Percentiles rank a stretch among this genome's conserved stretches.
Conservation (phyloP, 2,888 invertebrate species). For the Toxonevra muliebris region DNA sequence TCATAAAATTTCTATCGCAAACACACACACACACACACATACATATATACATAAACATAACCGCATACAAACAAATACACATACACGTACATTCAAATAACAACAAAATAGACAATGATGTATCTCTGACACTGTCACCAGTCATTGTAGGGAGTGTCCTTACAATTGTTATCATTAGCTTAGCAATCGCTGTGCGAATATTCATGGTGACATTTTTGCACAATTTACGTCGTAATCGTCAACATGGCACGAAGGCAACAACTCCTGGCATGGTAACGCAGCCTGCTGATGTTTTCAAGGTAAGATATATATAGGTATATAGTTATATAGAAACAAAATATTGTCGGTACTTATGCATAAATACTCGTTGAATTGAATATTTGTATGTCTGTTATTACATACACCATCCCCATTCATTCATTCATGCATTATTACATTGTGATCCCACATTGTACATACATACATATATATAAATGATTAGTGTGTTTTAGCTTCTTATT, state of each 20-base stretch:
- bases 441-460: too few species aligned
- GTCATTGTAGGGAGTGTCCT: slow-evolving; percentile 64
- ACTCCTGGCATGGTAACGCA: slow-evolving; percentile 57
- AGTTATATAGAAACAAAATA: too few species aligned
- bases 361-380: too few species aligned
- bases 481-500: too few species aligned
- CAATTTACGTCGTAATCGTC: slow-evolving; percentile 63
- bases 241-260: slow-evolving; percentile 61
- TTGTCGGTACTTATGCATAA: too few species aligned
- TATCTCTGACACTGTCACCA: slow-evolving; percentile 62
- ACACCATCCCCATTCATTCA: too few species aligned
- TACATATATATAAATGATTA: too few species aligned
- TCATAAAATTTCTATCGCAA: background rate
- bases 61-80: slow-evolving; percentile 11
- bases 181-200: slow-evolving; percentile 63
- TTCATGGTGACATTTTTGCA: slow-evolving; percentile 63
- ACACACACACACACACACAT: slow-evolving; percentile 4
- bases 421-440: too few species aligned
- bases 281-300: slow-evolving; percentile 62
- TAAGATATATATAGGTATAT: slow-evolving; percentile 39
- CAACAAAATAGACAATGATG: slow-evolving; percentile 55
- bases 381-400: too few species aligned
- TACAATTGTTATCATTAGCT: slow-evolving; percentile 64
- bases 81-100: slow-evolving; percentile 20
- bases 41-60: slow-evolving; percentile 16